Percentiles rank a stretch among this genome's conserved stretches.
phyloP scores from a whole-genome alignment of 2,113 vertebrate species.

The Scortum barcoo region DNA sequence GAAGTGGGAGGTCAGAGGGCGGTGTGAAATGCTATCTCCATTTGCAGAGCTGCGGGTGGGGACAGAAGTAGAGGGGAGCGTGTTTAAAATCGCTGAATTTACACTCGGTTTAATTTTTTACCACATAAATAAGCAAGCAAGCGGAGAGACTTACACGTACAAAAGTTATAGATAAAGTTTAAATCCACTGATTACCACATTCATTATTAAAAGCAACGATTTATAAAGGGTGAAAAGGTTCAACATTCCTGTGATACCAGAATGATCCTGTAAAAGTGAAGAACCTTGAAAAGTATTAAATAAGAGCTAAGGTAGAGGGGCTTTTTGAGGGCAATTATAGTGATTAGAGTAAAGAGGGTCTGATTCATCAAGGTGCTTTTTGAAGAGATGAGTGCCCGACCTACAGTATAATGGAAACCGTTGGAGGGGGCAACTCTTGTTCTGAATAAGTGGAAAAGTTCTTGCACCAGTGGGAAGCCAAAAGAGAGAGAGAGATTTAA shows the following conservation, averaged over 20 bases:
- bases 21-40: constrained; percentile 20
- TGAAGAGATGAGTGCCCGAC: constrained; percentile 11
- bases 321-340: constrained; percentile 30
- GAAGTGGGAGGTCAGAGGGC: constrained; percentile 24
- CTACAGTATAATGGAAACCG: constrained; percentile 1
- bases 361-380: constrained; percentile 26
- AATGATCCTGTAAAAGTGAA: neutral
- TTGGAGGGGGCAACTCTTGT: neutral
- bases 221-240: constrained; percentile 20
- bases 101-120: neutral
- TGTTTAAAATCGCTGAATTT: constrained; percentile 22
- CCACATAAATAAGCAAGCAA: neutral
- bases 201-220: constrained; percentile 40
- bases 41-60: constrained; percentile 23
- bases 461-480: neutral
- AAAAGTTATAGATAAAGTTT: constrained; percentile 6
- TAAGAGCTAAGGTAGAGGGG: neutral
- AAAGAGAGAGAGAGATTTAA: constrained; percentile 8
- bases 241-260: neutral
- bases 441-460: neutral
- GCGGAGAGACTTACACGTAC: neutral
- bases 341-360: constrained; percentile 39
- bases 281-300: constrained; percentile 7
- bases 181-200: constrained; percentile 28
- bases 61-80: constrained; percentile 9